These are phyloP conservation scores for Crossaster papposus DNA, from an alignment of 53 echinoderm and acorn worm genomes.

Conservation along the genomic window DNA sequence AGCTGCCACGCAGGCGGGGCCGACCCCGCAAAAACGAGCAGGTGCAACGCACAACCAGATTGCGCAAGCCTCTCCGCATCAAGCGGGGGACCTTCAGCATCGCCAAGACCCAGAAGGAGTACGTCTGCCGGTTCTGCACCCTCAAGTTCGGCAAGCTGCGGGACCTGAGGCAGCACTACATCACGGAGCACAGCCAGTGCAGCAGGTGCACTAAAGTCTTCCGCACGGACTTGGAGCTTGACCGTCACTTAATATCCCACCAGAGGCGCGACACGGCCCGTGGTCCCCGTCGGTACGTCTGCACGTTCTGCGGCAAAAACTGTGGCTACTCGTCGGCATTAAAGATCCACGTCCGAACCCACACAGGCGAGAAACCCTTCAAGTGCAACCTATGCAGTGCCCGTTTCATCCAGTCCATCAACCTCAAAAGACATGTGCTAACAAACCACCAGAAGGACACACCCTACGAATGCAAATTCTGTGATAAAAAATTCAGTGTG, in stretches of 20 bases:
- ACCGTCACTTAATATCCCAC: conserved; percentile 72
- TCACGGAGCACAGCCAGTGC: conserved; percentile 77
- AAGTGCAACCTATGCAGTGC: conserved; percentile 77
- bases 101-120: conserved; percentile 59
- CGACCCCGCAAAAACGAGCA: conserved; percentile 54
- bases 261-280: conserved; percentile 54
- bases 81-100: conserved; percentile 60
- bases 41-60: conserved; percentile 55
- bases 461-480: conserved; percentile 86
- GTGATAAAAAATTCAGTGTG: conserved; percentile 89
- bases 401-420: conserved; percentile 93
- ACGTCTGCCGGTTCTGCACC: conserved; percentile 73
- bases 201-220: conserved; percentile 80
- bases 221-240: conserved; percentile 53
- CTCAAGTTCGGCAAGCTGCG: conserved; percentile 59
- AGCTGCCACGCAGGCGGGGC: conserved; percentile 38
- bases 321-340: conserved; percentile 80
- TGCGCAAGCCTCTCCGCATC: conserved; percentile 59
- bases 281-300: conserved; percentile 67
- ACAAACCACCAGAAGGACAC: conserved; percentile 85
- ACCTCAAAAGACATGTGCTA: conserved; percentile 82
- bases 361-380: conserved; percentile 92
- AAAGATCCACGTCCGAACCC: conserved; percentile 87
- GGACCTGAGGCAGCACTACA: conserved; percentile 70
- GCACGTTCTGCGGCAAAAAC: conserved; percentile 78